Conservation (phyloP, 1,140 invertebrate species). For the Mycetomoellerius zeteki region DNA sequence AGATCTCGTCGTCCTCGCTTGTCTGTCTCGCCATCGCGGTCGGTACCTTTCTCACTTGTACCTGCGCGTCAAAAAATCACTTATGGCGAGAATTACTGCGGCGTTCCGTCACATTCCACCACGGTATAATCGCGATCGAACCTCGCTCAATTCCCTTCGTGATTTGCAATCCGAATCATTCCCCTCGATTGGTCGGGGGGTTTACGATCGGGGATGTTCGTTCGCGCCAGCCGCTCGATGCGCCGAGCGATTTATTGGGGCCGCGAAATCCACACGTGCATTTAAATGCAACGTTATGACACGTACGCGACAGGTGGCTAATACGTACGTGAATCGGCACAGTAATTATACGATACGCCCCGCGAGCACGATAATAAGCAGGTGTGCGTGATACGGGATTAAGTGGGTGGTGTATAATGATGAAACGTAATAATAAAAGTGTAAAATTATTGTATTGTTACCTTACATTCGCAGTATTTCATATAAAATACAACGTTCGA, state of each 20-base stretch:
- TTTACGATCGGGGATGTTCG: constrained; percentile 39
- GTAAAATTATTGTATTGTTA: constrained; percentile 71
- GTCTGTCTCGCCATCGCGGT: constrained; percentile 90
- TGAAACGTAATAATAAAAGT: constrained; percentile 54
- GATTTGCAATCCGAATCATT: neutral
- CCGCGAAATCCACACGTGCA: constrained; percentile 42
- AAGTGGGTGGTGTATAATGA: constrained; percentile 33
- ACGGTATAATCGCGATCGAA: constrained; percentile 1
- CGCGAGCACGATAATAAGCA: constrained; percentile 3
- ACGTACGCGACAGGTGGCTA: constrained; percentile 36
- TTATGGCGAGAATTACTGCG: constrained; percentile 23
- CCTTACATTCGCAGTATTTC: constrained; percentile 58
- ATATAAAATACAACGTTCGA: constrained; percentile 67
- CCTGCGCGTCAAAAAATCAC: constrained; percentile 73
- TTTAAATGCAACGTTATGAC: constrained; percentile 56
- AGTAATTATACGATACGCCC: constrained; percentile 7
- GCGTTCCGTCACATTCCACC: neutral
- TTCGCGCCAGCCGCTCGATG: constrained; percentile 8
- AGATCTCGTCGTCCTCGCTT: constrained; percentile 96
- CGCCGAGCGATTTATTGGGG: constrained; percentile 48
- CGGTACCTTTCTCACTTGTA: constrained; percentile 83
- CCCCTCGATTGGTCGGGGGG: neutral
- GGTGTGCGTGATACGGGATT: constrained; percentile 14
- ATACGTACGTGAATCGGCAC: constrained; percentile 39
- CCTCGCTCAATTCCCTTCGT: constrained; percentile 20